Percentiles rank a stretch among this genome's conserved stretches.
Conservation (phyloP, 2,797 vertebrate genomes). For the Serranus cabrilla region DNA sequence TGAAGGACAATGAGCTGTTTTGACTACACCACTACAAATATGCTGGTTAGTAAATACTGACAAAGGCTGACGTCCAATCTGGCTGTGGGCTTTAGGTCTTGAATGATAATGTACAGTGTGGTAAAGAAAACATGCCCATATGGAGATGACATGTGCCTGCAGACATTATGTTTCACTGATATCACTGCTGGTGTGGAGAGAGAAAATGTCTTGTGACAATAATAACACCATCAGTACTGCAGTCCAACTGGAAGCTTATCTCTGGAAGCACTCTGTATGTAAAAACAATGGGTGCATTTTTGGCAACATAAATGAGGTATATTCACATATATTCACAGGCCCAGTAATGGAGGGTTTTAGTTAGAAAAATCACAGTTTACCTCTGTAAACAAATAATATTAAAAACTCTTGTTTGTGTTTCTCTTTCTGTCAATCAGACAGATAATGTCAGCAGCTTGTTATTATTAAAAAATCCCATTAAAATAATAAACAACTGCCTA, state of each 20-base stretch:
- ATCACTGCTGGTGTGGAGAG: conserved; percentile 29
- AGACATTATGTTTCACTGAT: conserved; percentile 41
- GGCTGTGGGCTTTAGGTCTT: conserved; percentile 17
- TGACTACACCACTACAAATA: conserved; percentile 10
- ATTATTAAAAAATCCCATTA: neutral
- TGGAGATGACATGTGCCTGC: conserved; percentile 37
- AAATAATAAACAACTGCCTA: neutral
- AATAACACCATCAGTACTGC: conserved; percentile 4
- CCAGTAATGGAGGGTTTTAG: neutral
- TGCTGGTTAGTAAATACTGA: conserved; percentile 11
- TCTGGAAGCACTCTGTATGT: neutral
- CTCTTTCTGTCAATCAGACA: neutral
- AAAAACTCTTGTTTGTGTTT: neutral
- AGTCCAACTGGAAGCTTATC: conserved; percentile 1
- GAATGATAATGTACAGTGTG: conserved; percentile 50
- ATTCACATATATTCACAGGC: neutral
- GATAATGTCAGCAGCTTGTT: neutral
- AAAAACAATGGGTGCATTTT: neutral
- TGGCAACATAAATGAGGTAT: neutral
- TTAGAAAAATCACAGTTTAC: neutral
- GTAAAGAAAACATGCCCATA: conserved; percentile 40
- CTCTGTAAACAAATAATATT: neutral
- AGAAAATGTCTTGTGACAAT: conserved; percentile 31
- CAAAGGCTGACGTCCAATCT: conserved; percentile 43
- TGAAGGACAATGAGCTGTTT: neutral